phyloP scores from a whole-genome alignment of 2,797 vertebrate species.

The Paguma larvata region DNA sequence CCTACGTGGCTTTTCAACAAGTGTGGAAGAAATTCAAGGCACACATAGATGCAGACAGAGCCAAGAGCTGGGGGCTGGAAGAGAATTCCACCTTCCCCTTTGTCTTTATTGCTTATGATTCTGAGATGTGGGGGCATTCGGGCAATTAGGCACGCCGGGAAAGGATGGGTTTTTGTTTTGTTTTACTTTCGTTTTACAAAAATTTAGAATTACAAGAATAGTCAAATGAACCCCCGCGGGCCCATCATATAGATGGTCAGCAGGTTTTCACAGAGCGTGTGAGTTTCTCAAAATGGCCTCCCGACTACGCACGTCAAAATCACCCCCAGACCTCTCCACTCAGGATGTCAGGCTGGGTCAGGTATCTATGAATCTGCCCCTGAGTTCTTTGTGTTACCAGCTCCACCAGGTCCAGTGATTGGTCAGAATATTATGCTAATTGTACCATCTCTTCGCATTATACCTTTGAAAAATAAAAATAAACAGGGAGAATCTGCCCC shows the following conservation, averaged over 20 bases:
- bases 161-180: not conserved
- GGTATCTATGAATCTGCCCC: not conserved
- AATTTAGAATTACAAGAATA: not conserved
- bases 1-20: constrained; percentile 42
- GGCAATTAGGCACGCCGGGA: not conserved
- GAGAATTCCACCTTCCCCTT: not conserved
- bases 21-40: not conserved
- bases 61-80: not conserved
- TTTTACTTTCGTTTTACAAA: not conserved
- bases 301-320: not conserved
- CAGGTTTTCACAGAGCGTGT: not conserved
- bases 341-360: not conserved
- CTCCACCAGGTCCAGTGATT: not conserved
- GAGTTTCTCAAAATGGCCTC: not conserved
- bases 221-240: not conserved
- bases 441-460: not conserved
- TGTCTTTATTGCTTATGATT: not conserved
- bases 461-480: not conserved
- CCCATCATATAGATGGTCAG: not conserved
- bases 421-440: not conserved
- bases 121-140: not conserved
- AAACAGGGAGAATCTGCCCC: not conserved
- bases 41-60: not conserved
- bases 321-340: not conserved
- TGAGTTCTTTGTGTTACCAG: not conserved